These are phyloP conservation scores for Mus spretus DNA, from an alignment of 2,797 vertebrate genomes.

Conservation along the genomic window DNA sequence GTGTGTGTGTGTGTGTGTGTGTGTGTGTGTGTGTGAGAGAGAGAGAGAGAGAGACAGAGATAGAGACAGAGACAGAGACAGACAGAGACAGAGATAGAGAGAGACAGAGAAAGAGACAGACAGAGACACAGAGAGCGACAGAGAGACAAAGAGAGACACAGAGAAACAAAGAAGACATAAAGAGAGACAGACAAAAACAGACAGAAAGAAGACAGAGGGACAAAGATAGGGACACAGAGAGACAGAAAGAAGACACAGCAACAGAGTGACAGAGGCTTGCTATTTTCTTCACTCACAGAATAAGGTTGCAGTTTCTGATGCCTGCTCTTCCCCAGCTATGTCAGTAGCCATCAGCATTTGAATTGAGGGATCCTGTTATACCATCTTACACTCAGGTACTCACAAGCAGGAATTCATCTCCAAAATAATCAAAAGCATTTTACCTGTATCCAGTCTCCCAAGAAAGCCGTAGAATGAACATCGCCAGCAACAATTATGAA, in stretches of 20 bases:
- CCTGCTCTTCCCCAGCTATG: neutral
- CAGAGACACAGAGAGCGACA: no score
- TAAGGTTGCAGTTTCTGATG: constrained; percentile 17
- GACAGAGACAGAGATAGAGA: no score
- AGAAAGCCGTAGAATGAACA: constrained; percentile 73
- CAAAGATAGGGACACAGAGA: neutral
- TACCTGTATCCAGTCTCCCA: constrained; percentile 54
- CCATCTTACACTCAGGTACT: constrained; percentile 24
- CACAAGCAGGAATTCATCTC: constrained; percentile 71
- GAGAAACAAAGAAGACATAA: no score
- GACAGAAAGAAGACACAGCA: neutral
- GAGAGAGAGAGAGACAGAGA: neutral
- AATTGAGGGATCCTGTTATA: constrained; percentile 52
- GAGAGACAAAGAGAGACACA: no score
- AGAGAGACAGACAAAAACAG: neutral
- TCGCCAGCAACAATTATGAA: constrained; percentile 73
- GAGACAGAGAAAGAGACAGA: no score
- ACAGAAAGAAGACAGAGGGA: fast-evolving
- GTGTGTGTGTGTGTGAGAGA: neutral
- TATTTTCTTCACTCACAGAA: neutral
- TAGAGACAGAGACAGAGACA: neutral
- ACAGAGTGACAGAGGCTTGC: no score
- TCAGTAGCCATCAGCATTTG: constrained; percentile 36
- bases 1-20: neutral
- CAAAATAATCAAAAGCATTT: constrained; percentile 62